A percentile compares a stretch with the other conserved stretches of the same genome.
phyloP scores from a whole-genome alignment of 2,113 vertebrate species.

The Phyllostomus hastatus region DNA sequence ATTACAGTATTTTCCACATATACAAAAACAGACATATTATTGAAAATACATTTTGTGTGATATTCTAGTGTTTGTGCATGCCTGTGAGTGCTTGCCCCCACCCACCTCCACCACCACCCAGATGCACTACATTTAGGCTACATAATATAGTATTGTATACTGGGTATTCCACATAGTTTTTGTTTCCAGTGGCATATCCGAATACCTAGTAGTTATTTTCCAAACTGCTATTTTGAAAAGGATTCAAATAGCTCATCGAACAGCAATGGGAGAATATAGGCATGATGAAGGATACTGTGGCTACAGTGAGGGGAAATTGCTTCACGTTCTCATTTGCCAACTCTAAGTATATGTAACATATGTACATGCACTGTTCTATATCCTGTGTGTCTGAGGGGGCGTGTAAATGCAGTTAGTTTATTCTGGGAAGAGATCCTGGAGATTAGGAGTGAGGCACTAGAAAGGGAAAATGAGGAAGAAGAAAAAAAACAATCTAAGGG shows the following conservation, averaged over 20 bases:
- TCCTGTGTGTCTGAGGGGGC: neutral
- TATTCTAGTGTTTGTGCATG: neutral
- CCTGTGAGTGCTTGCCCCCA: fast-evolving
- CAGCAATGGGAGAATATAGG: fast-evolving
- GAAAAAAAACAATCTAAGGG: neutral
- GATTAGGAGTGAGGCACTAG: neutral
- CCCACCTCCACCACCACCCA: too few species aligned
- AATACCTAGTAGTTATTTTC: neutral
- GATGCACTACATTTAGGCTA: neutral
- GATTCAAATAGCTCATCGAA: neutral
- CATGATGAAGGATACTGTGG: neutral
- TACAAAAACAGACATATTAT: neutral
- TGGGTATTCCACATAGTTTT: neutral
- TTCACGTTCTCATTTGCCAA: neutral
- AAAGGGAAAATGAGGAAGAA: neutral
- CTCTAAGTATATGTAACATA: neutral
- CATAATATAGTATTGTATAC: too few species aligned
- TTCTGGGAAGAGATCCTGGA: neutral
- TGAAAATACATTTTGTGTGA: neutral
- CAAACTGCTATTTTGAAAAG: neutral
- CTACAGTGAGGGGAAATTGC: neutral
- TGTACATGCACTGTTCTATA: neutral
- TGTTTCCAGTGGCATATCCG: neutral
- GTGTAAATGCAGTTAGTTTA: neutral
- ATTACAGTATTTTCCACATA: neutral